Base-by-base conservation (phyloP, 2,888 invertebrate genomes). In the Prosopocoilus inquinatus region DNA sequence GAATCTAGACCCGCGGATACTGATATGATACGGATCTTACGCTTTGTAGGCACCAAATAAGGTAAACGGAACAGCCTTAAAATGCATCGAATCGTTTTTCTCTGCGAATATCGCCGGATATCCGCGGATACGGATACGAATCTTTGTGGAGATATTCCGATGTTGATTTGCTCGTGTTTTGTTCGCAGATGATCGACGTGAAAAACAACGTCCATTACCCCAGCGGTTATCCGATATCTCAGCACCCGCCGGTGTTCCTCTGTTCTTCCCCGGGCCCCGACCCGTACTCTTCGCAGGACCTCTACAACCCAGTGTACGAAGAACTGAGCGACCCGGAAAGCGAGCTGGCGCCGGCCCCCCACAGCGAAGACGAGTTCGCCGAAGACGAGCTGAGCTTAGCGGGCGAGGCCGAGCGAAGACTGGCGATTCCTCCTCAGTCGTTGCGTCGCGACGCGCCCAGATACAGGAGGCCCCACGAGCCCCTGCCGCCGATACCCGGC, bases 361-460 rank as follows among this genome's bases (percentile, higher is more conserved):
- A 86, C 70, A 90, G 90, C 70, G 91, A 91, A 70, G 91, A 91
- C 69, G 91, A 91, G 70, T 91, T 91, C 70, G 91, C 91, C 47
- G 91, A 91, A 77, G 91, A 91, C 71, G 91, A 91, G 70, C 80
- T 91, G 9, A 88, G 83, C 60, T 70, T 83, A 62, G 82, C 80
- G 1, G 83, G 82, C 52, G 80, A 74, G 55, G 70, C 58, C 46
- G 64, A 64, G 48, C 64, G 74, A 48, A 63, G 72, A 35, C 61
- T 76, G 43, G 72, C 75, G 61, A 63, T 81, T 76, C 61, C 81
- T 75, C 65, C 71, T 13, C 70, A 70, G 44, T 82, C 50, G n/a
- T 78, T 79, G 67, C 81, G 80, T 50, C 79, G 70, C 41, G 73
- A 73, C 12, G 67, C 71, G 20, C 68, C 72, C 55, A 82, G 86